A percentile compares a stretch with the other conserved stretches of the same genome.
phyloP scores from a whole-genome alignment of 2,888 invertebrate species.

The Hipparchia sbordonii region DNA sequence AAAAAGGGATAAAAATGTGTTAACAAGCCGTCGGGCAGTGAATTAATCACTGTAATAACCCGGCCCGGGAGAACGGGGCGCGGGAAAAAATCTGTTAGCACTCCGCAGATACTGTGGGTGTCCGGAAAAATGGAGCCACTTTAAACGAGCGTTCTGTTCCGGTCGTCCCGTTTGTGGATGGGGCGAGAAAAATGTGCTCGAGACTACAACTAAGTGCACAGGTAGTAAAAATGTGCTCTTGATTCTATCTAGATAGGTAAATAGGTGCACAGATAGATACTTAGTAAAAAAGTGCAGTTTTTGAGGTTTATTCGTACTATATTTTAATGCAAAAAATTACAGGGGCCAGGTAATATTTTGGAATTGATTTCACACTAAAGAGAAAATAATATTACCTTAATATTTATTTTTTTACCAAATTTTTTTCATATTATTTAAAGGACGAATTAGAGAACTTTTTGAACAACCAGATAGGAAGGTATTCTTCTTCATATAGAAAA shows the following conservation, averaged over 20 bases:
- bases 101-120: conserved; percentile 43
- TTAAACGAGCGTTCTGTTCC: conserved; percentile 28
- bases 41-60: conserved; percentile 62
- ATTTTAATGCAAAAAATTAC: no score
- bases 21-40: conserved; percentile 51
- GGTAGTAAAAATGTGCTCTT: neutral
- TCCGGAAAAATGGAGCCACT: conserved; percentile 51
- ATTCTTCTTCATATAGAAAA: no score
- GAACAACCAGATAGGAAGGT: no score
- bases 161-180: conserved; percentile 49
- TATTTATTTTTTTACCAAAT: no score
- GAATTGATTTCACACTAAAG: no score
- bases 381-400: no score
- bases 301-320: no score
- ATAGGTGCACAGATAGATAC: no score
- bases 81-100: conserved; percentile 70
- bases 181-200: conserved; percentile 2
- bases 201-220: neutral
- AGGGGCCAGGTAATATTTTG: no score
- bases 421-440: no score
- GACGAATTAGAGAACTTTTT: no score
- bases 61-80: conserved; percentile 47
- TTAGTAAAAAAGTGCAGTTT: no score
- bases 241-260: neutral
- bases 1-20: conserved; percentile 48